Evolutionary conservation across 2,888 invertebrate species (phyloP), one percentile per base, ranked within the genome.

Genomic region (Rhagium mordax): DNA sequence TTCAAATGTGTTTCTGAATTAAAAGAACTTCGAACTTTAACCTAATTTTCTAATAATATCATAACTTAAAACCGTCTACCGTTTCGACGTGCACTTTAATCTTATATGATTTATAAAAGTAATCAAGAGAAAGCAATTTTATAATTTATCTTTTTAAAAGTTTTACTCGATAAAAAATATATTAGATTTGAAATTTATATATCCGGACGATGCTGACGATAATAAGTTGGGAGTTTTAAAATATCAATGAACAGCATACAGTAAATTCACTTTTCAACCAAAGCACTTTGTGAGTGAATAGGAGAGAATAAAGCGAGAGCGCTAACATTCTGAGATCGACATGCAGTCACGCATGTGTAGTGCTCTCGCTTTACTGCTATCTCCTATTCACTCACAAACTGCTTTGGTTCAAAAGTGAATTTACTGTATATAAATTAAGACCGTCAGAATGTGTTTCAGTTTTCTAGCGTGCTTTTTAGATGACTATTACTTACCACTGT

Each of bases 41-140:
- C 64, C 64, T 18, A 64, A 64, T 51, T 64, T 64, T 64, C 51
- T 51, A 49, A 48, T 47, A 47, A 64, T 64, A 64, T 49, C 64
- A 64, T 51, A 51, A 49, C 49, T 62, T 62, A 24, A 27, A 55
- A 24, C 55, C 29, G 41, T 49, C 51, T 24, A 51, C 29, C 27
- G 27, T 49, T 49, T 51, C 64, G 49, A 64, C 64, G 21, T n/a
- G 16, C 64, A 49, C 64, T 64, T 51, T 64, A 64, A 51, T 62
- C 61, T 62, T 21, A 7, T 21, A 47, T 62, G 61, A 62, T 62
- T 62, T 62, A 62, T 62, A 61, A 61, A 33, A 61, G 61, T 61
- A 62, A 62, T 62, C 48, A 62, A 48, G 21, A 47, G 47, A 62
- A 62, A 21, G 48, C n/a, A 20, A 62, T 62, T 62, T 62, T 47